These are phyloP conservation scores for Pteropus alecto DNA, from an alignment of 2,113 vertebrate species.

Conservation along the genomic window DNA sequence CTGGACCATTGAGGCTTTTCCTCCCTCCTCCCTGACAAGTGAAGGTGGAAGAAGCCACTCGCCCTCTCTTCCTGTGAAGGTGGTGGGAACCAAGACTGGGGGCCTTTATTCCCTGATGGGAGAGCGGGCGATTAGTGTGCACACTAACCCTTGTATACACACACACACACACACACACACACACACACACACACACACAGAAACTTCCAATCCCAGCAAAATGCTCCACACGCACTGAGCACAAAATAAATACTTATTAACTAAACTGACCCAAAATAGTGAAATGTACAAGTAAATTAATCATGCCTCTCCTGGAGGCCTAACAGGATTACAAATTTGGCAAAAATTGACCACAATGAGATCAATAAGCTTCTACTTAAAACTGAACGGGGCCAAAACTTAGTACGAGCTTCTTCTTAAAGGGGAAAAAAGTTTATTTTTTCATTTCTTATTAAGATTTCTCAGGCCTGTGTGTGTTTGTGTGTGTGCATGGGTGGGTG, in stretches of 20 bases:
- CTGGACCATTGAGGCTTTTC: too few relatives aligned
- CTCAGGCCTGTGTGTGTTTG: not conserved
- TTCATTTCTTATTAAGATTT: not conserved
- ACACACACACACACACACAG: not conserved
- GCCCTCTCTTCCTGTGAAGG: not conserved
- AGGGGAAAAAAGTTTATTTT: not conserved
- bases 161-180: accelerated
- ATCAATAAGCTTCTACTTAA: slow-evolving; percentile 30
- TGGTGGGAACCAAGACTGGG: not conserved
- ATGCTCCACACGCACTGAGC: not conserved
- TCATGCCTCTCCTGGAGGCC: not conserved
- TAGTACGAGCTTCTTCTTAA: not conserved
- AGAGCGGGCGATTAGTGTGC: not conserved
- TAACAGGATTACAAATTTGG: slow-evolving; percentile 56
- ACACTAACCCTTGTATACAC: too few relatives aligned
- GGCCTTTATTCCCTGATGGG: not conserved
- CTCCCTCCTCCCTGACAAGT: too few relatives aligned
- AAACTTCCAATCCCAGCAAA: not conserved
- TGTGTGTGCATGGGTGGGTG: accelerated
- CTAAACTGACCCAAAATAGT: slow-evolving; percentile 43
- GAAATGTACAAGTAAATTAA: slow-evolving; percentile 52
- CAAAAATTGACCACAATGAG: slow-evolving; percentile 12
- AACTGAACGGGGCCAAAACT: slow-evolving; percentile 21
- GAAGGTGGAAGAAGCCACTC: too few relatives aligned
- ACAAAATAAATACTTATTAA: slow-evolving; percentile 53